phyloP scores from a whole-genome alignment of 2,113 vertebrate genomes.

The Circaetus cinerascens region DNA sequence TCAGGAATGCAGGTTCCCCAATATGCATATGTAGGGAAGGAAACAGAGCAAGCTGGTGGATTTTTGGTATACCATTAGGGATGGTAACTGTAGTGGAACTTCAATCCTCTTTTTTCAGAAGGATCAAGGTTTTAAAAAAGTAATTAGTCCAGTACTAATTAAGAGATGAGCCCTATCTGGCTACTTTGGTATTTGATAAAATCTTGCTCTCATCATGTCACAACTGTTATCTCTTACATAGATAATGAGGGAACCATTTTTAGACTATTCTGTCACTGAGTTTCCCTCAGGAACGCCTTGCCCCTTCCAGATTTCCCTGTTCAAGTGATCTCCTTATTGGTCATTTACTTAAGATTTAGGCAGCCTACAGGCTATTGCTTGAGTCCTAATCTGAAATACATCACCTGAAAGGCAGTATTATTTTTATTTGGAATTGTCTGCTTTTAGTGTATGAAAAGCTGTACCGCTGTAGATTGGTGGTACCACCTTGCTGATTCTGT shows the following conservation, averaged over 20 bases:
- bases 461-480: neutral
- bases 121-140: neutral
- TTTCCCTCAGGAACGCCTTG: neutral
- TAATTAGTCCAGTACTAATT: neutral
- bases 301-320: neutral
- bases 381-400: neutral
- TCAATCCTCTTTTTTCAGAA: neutral
- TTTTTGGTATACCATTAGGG: neutral
- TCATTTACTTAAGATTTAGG: neutral
- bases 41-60: rapidly evolving
- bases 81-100: neutral
- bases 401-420: neutral
- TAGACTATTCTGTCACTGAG: neutral
- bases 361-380: neutral
- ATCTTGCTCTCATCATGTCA: neutral
- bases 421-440: neutral
- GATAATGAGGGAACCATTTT: rapidly evolving
- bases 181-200: neutral
- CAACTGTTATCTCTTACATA: neutral
- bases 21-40: neutral
- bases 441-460: neutral
- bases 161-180: neutral
- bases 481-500: neutral
- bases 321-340: neutral
- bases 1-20: neutral